Evolutionary conservation across 2,888 invertebrate species (phyloP), one percentile per base, ranked within the genome.

Genomic region (Oegoconia quadripuncta): DNA sequence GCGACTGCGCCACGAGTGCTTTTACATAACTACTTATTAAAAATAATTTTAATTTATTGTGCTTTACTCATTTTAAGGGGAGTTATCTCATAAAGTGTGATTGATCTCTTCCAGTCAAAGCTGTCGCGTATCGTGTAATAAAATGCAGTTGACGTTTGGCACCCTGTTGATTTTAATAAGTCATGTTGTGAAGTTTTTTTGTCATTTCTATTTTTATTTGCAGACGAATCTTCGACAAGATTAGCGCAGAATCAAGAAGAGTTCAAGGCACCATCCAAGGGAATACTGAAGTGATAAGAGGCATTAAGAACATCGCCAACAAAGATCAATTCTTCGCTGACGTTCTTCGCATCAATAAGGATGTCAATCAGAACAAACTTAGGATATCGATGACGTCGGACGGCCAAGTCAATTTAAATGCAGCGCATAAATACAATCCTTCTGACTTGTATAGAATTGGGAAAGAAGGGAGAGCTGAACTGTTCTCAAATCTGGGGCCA

Each of bases 181-280:
- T 20, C 7, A 7, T 7, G 5, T 20, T 20, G 20, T 20, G 7
- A 4, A 20, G 20, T 20, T 20, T 7, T 20, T 20, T 7, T 20
- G 2, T 1, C 18, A 2, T 12, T 13, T 20, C 1, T 3, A 11
- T 18, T 33, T 22, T 13, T 14, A 12, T 39, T 69, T 70, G 3
- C 70, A 90, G 90, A 48, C 90, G 87, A 86, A 89, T 89, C 36
- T 90, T 90, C 53, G 88, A 89, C 54, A 90, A 90, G 64, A 59
- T 90, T 50, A 74, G 87, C 54, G 89, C 89, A 1, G 89, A 90
- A 55, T 88, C 90, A 0, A 70, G 89, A 12, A 62, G 88, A 22
- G 59, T 79, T 1, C 79, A 88, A 50, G 89, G 89, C 15, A 53
- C 78, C 5, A 59, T 79, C 1, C 76, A 77, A 45, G 90, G 89